Base-by-base conservation (phyloP, 2,113 vertebrate species). In the Oryzias melastigma region DNA sequence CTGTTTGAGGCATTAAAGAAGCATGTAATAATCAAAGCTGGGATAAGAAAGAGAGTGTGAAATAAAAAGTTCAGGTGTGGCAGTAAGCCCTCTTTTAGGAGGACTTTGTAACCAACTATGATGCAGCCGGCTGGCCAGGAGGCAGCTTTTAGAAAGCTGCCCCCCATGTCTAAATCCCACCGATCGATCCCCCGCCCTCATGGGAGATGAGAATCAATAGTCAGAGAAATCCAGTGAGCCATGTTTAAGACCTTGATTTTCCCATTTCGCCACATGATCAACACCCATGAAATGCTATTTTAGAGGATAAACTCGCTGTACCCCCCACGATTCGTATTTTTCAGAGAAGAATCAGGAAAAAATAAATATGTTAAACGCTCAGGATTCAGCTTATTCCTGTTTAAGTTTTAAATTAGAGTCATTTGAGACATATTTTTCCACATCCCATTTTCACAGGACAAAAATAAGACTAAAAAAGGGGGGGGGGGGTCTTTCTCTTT, bases 161-260 rank as follows among this genome's bases (percentile, higher is more conserved):
- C 72, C 69, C 70, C 77, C 81, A 63, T 87, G 81, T 91, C 88
- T 88, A 89, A 90, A 90, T 84, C 86, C 82, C 68, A 48, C 59
- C 44, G 68, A 92, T 91, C 82, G 86, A 91, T 91, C 73, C 58
- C 50, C 41, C 60, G 68, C 80, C 75, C 85, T 88, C 76, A 62
- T 80, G 74, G 78, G 76, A 81, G 83, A 85, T 82, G 71, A 70
- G 71, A 86, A 92, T 92, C 91, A 78, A 93, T 93, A 91, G 68
- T 74, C 73, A 78, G 85, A 87, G 86, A 88, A 91, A 91, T 91
- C 83, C 89, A 84, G 66, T 58, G 47, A 71, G 76, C 82, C 74
- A 83, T 55, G 70, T 82, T 80, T 78, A 80, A 85, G 68, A 82
- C 60, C 72, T 73, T 78, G 80, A 90, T 87, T 87, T 84, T 80